Base-by-base conservation (phyloP, 2,113 vertebrate genomes). In the Porphyrio hochstetteri region DNA sequence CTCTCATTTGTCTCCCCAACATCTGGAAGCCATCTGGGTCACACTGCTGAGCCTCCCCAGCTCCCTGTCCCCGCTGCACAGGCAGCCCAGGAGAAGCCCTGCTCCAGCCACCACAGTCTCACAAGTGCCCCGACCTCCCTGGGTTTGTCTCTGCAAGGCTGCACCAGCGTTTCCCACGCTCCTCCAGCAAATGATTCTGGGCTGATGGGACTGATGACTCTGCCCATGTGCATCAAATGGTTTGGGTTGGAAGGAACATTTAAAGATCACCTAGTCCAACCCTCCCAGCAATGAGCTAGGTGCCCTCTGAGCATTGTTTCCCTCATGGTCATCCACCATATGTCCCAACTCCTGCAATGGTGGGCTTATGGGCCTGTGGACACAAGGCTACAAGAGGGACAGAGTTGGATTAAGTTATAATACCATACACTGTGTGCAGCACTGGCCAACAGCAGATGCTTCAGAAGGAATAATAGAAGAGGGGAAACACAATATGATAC, bases 11-110 rank as follows among this genome's bases (percentile, higher is more conserved):
- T 86, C 65, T 89, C 65, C 76, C 77, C 53, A 31, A 28, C 94
- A 94, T 90, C 90, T 95, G 94, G 92, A 67, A 80, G 55, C 57
- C 95, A 94, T 53, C 90, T 94, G 95, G 59, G 90, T 85, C 40
- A 42, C 60, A 19, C 13, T 27, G 64, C 69, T 31, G 36, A 68
- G 64, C 63, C 35, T 57, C 40, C 59, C 64, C 74, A 57, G 63
- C 59, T 82, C 67, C 52, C 29, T 29, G 13, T 61, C 48, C 36
- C 23, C 1, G 0, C 44, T 23, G 64, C 44, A 55, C 44, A 50
- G n/a, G 42, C 65, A 71, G 42, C n/a, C 18, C 2, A 82, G 67
- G 24, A 90, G 77, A 90, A 92, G 42, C 13, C 42, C 48, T 38
- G 17, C 40, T 69, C 60, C 40, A 87, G 44, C 61, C 81, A 35